These are phyloP conservation scores for Genyomyrus donnyi DNA, from an alignment of 2,113 vertebrate species.

Conservation along the genomic window DNA sequence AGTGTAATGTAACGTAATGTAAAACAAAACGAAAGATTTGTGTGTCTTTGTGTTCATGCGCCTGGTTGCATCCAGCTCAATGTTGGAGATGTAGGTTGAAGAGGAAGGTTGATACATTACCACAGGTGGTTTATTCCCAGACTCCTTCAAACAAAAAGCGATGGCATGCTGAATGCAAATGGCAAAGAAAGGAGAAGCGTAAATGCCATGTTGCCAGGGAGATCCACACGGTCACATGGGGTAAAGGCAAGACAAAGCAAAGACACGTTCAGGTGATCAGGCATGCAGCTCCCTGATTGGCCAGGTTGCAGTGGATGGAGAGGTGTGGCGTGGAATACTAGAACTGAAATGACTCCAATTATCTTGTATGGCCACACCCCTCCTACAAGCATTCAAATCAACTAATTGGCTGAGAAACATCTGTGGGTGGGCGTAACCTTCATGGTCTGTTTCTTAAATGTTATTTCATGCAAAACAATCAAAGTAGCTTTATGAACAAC, in stretches of 20 bases:
- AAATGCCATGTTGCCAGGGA: slow-evolving; percentile 61
- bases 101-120: slow-evolving; percentile 74
- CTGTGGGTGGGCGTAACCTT: not conserved
- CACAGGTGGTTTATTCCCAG: slow-evolving; percentile 91
- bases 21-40: slow-evolving; percentile 15
- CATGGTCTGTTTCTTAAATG: not conserved
- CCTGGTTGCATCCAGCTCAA: slow-evolving; percentile 29
- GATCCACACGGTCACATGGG: slow-evolving; percentile 37
- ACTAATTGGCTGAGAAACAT: slow-evolving; percentile 13
- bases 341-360: not conserved
- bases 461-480: not conserved
- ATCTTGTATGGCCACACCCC: not conserved
- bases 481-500: not conserved
- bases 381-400: not conserved
- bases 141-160: slow-evolving; percentile 97
- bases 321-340: not conserved
- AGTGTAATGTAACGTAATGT: not conserved
- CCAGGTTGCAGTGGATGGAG: not conserved
- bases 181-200: slow-evolving; percentile 77
- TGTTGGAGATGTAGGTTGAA: not conserved
- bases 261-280: slow-evolving; percentile 18
- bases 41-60: slow-evolving; percentile 3
- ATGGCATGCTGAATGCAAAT: slow-evolving; percentile 88
- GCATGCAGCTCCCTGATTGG: slow-evolving; percentile 18
- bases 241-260: slow-evolving; percentile 18